Conservation (phyloP, 2,797 vertebrate genomes). For the Poeciliopsis infans region DNA sequence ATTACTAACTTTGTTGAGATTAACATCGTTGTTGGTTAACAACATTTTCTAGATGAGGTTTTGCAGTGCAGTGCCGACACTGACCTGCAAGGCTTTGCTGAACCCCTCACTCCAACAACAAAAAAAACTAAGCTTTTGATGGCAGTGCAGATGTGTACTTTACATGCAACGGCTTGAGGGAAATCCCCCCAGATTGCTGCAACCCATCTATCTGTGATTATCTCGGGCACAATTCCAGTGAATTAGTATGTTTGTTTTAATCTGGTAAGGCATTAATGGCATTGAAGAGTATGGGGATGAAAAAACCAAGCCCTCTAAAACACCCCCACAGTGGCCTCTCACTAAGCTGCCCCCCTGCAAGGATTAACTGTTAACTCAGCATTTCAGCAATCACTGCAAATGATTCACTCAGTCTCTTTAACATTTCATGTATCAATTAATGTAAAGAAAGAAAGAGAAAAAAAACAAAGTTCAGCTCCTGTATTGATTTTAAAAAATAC, state of each 20-base stretch:
- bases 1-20: too few species aligned
- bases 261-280: constrained; percentile 70
- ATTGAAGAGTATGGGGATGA: constrained; percentile 52
- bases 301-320: constrained; percentile 55
- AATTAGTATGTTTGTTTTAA: constrained; percentile 66
- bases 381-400: constrained; percentile 53
- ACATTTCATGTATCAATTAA: neutral
- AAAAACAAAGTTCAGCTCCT: too few species aligned
- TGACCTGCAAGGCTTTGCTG: constrained; percentile 19
- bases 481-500: neutral
- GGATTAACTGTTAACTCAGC: constrained; percentile 70
- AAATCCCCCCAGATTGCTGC: constrained; percentile 54
- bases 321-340: constrained; percentile 47
- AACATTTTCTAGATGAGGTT: constrained; percentile 15
- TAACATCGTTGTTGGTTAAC: neutral
- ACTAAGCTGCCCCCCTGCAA: constrained; percentile 56
- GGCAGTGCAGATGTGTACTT: constrained; percentile 54
- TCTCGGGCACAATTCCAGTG: constrained; percentile 56
- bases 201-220: constrained; percentile 57
- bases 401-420: constrained; percentile 14
- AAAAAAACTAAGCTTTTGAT: constrained; percentile 49
- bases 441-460: neutral
- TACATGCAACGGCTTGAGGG: constrained; percentile 31
- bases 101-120: neutral
- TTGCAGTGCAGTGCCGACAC: constrained; percentile 12